A percentile compares a stretch with the other conserved stretches of the same genome.
Conservation (phyloP, 2,113 vertebrate genomes). For the Caretta caretta region DNA sequence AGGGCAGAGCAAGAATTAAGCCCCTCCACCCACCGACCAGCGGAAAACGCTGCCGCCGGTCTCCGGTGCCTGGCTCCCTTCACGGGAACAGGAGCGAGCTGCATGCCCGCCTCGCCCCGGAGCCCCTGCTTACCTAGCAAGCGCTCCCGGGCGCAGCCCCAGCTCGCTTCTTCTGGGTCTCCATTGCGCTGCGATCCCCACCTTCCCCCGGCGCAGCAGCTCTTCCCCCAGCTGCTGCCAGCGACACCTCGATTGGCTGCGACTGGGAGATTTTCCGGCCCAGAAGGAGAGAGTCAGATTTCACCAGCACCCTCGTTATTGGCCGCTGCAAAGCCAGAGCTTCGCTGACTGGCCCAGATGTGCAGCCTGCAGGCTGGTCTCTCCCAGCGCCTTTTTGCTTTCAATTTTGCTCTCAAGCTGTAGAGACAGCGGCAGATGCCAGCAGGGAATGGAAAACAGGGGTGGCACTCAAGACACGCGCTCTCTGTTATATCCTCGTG, state of each 20-base stretch:
- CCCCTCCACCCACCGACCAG: neutral
- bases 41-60: neutral
- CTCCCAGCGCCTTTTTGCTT: neutral
- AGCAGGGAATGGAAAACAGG: neutral
- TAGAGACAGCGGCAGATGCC: too few relatives aligned
- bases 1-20: neutral
- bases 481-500: too few relatives aligned
- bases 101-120: too few relatives aligned
- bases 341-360: neutral
- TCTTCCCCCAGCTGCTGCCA: neutral
- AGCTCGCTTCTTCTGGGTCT: neutral
- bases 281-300: neutral
- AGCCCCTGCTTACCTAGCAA: neutral
- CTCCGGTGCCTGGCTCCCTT: too few relatives aligned
- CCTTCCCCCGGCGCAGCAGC: neutral
- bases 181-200: neutral
- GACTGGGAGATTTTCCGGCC: neutral
- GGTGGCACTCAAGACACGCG: neutral
- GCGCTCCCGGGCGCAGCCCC: neutral
- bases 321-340: neutral
- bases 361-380: neutral
- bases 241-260: constrained; percentile 14
- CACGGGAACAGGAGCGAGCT: too few relatives aligned
- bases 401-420: neutral
- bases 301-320: constrained; percentile 37